Conservation (phyloP, 1,140 invertebrate species). For the Ceratina calcarata region DNA sequence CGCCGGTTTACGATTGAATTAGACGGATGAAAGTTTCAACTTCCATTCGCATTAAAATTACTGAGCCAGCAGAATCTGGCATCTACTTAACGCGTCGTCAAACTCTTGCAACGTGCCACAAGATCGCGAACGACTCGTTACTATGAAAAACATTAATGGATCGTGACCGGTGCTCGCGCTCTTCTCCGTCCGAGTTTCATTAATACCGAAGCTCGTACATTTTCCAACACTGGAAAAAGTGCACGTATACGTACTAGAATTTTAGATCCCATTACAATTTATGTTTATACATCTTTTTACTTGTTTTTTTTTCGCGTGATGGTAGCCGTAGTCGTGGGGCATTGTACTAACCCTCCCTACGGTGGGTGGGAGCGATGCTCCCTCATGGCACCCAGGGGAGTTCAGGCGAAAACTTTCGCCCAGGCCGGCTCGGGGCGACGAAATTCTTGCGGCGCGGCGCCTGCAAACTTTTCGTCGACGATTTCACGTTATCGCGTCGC, state of each 20-base stretch:
- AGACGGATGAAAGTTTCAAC: neutral
- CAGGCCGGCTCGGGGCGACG: neutral
- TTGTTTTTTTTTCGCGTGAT: neutral
- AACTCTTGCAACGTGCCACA: neutral
- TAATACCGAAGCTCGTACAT: no score
- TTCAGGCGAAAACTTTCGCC: slow-evolving; percentile 20
- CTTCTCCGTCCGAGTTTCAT: neutral
- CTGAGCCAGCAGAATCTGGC: slow-evolving; percentile 28
- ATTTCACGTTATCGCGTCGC: slow-evolving; percentile 7
- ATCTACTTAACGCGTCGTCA: slow-evolving; percentile 15
- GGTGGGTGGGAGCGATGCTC: slow-evolving; percentile 6
- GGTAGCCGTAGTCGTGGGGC: neutral
- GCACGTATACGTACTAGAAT: no score
- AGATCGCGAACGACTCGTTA: slow-evolving; percentile 11
- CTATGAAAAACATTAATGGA: slow-evolving; percentile 42
- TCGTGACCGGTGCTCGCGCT: slow-evolving; percentile 12
- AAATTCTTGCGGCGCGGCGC: slow-evolving; percentile 1
- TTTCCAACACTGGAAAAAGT: no score
- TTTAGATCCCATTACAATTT: no score
- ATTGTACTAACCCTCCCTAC: neutral
- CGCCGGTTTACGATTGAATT: neutral
- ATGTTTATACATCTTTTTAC: no score
- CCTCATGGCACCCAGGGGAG: slow-evolving; percentile 8
- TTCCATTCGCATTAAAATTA: slow-evolving; percentile 32
- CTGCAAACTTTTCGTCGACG: slow-evolving; percentile 1